phyloP scores from a whole-genome alignment of 2,113 vertebrate genomes.

The Mobula hypostoma region DNA sequence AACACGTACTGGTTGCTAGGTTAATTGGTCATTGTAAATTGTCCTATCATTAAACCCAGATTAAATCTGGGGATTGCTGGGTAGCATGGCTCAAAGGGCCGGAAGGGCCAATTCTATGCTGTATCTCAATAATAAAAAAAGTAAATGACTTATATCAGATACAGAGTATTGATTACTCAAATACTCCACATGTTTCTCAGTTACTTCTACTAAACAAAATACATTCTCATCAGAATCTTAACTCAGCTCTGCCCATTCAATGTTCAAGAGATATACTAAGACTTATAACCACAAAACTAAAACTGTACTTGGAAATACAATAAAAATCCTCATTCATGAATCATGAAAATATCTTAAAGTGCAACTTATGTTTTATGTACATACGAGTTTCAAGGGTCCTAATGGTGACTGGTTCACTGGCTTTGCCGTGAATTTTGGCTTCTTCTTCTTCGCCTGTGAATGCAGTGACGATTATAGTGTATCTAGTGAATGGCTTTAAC shows the following conservation, averaged over 20 bases:
- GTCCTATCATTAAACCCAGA: too few relatives aligned
- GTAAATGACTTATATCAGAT: background rate
- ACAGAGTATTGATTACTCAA: background rate
- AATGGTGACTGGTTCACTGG: constrained; percentile 60
- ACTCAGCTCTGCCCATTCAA: background rate
- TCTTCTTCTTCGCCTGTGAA: constrained; percentile 69
- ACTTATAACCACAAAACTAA: background rate
- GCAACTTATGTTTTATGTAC: constrained; percentile 28
- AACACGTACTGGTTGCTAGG: too few relatives aligned
- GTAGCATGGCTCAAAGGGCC: too few relatives aligned
- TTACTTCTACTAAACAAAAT: background rate
- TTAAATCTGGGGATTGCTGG: too few relatives aligned
- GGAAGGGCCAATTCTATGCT: too few relatives aligned
- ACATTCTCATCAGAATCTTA: background rate
- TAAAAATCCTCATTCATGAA: background rate
- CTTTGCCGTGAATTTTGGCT: constrained; percentile 65
- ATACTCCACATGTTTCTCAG: background rate
- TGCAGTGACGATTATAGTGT: constrained; percentile 73
- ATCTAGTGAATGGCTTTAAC: constrained; percentile 78
- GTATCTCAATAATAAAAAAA: background rate
- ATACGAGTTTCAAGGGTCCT: constrained; percentile 83
- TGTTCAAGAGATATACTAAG: background rate
- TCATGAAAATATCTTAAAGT: background rate
- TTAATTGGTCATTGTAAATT: too few relatives aligned
- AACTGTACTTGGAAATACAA: background rate